Percentiles rank a stretch among this genome's conserved stretches.
Evolutionary conservation across 53 echinoderm and acorn worm species (phyloP).

Genomic region (Temnopleurus reevesii): DNA sequence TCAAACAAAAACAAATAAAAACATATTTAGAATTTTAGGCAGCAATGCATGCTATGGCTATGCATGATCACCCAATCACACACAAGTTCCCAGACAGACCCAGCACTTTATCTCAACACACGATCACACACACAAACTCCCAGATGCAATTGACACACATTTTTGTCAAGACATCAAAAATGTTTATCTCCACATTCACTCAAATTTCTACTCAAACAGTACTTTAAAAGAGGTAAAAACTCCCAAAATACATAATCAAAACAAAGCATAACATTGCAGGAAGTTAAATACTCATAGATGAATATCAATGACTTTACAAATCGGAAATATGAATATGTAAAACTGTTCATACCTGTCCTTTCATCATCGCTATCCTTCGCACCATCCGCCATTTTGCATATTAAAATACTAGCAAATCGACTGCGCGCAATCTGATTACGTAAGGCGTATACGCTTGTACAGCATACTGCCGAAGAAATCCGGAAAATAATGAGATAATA

Average conservation of each 20-base stretch:
- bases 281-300: conserved; percentile 4
- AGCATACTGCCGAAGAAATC: conserved; percentile 14
- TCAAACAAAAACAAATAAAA: too few species aligned
- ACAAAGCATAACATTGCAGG: not conserved
- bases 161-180: not conserved
- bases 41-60: too few species aligned
- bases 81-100: not conserved
- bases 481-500: conserved; percentile 42
- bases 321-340: conserved; percentile 61
- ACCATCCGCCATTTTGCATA: conserved; percentile 51
- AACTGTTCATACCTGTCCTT: conserved; percentile 41
- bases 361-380: conserved; percentile 29
- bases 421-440: not conserved
- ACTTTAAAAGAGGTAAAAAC: not conserved
- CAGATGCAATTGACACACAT: conserved; percentile 21
- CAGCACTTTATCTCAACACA: not conserved
- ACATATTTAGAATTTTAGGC: too few species aligned
- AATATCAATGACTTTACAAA: conserved; percentile 51
- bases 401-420: conserved; percentile 41
- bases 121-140: not conserved
- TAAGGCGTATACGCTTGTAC: not conserved
- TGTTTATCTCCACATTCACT: not conserved
- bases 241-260: too few species aligned
- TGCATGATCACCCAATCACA: not conserved
- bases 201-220: not conserved